These are phyloP conservation scores for Neelides folsomi DNA, from an alignment of 2,888 invertebrate genomes.

Conservation along the genomic window DNA sequence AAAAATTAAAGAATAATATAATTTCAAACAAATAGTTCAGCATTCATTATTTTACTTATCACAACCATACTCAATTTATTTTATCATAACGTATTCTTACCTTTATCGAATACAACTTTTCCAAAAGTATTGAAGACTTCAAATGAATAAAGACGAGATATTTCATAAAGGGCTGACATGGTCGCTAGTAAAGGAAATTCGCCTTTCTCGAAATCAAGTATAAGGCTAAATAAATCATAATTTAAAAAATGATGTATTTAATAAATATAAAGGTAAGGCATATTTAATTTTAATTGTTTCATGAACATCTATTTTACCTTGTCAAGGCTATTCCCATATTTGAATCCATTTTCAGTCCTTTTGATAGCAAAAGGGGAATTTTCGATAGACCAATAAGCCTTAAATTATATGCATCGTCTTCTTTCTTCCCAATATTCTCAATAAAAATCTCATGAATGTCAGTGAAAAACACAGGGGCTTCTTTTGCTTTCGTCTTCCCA, in stretches of 20 bases:
- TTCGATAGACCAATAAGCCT: slow-evolving; percentile 18
- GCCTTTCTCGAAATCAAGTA: slow-evolving; percentile 17
- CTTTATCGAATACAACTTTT: slow-evolving; percentile 14
- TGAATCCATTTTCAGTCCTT: slow-evolving; percentile 19
- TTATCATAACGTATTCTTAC: too few species aligned
- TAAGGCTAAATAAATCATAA: too few species aligned
- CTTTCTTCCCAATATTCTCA: slow-evolving; percentile 14
- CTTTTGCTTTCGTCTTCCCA: slow-evolving; percentile 7
- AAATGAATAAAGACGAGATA: slow-evolving; percentile 15
- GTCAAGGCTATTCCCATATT: slow-evolving; percentile 15
- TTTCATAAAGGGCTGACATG: slow-evolving; percentile 21
- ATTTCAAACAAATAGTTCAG: too few species aligned
- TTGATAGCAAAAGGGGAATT: slow-evolving; percentile 20
- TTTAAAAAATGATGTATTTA: too few species aligned
- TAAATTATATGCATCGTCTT: slow-evolving; percentile 26
- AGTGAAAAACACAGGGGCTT: slow-evolving; percentile 26
- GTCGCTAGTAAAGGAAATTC: slow-evolving; percentile 17
- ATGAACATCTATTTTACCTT: slow-evolving; percentile 10
- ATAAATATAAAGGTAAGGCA: too few species aligned
- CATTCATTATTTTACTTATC: too few species aligned
- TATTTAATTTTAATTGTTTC: too few species aligned
- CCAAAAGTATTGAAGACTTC: slow-evolving; percentile 20
- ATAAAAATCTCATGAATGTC: slow-evolving; percentile 23
- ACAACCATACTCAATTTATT: too few species aligned
- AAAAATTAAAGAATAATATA: too few species aligned